Conservation (phyloP, 2,888 invertebrate genomes). For the Morpho achilles region DNA sequence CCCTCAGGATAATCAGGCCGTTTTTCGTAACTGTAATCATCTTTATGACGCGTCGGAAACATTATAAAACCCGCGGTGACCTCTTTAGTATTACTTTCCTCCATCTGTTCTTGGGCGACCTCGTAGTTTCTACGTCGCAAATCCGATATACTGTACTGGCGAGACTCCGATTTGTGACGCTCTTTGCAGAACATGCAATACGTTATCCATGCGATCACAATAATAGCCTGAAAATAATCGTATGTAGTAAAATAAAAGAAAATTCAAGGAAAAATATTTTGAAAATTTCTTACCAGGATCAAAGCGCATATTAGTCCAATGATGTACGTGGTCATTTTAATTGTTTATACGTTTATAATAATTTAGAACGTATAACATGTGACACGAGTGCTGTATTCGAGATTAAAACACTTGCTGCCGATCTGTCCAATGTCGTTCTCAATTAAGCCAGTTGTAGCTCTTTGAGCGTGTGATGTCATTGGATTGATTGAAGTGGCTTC, state of each 20-base stretch:
- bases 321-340: conserved; percentile 55
- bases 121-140: conserved; percentile 46
- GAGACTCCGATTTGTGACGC: conserved; percentile 53
- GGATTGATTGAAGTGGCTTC: conserved; percentile 46
- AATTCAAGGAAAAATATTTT: no score
- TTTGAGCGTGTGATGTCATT: conserved; percentile 67
- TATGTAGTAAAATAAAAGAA: no score
- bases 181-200: conserved; percentile 70
- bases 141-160: conserved; percentile 58
- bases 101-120: conserved; percentile 38
- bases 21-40: conserved; percentile 47
- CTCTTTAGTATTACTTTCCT: conserved; percentile 43
- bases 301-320: conserved; percentile 60
- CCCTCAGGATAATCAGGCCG: conserved; percentile 69
- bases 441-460: conserved; percentile 61
- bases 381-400: conserved; percentile 56
- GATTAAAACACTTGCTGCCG: conserved; percentile 50
- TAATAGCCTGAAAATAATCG: conserved; percentile 46
- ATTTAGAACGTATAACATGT: conserved; percentile 30
- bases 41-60: conserved; percentile 54
- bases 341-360: conserved; percentile 29
- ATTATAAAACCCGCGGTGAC: conserved; percentile 55
- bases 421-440: conserved; percentile 46
- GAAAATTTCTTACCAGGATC: conserved; percentile 52
- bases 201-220: conserved; percentile 59